Conservation (phyloP, 2,113 vertebrate species). For the Stegastes partitus region DNA sequence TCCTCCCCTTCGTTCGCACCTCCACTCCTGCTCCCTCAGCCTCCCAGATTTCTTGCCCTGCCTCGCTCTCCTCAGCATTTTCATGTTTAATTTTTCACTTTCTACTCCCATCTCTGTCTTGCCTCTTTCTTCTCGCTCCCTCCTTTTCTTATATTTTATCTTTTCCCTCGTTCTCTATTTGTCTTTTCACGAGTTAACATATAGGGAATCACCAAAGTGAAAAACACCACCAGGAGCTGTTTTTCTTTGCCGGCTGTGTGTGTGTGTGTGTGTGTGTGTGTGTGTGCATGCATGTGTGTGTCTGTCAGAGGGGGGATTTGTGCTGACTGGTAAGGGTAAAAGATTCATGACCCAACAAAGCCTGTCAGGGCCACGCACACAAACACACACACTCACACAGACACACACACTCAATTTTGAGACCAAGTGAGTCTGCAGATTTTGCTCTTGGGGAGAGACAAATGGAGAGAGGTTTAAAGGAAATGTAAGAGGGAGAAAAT, state of each 20-base stretch:
- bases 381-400: constrained; percentile 34
- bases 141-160: constrained; percentile 30
- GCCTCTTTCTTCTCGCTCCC: constrained; percentile 6
- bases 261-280: constrained; percentile 12
- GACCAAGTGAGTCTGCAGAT: constrained; percentile 73
- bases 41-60: constrained; percentile 43
- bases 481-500: constrained; percentile 29
- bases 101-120: constrained; percentile 22
- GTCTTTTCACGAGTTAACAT: constrained; percentile 60
- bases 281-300: constrained; percentile 29
- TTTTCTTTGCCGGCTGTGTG: constrained; percentile 45
- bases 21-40: constrained; percentile 19
- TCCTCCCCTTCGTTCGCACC: constrained; percentile 21
- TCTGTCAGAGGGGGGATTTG: constrained; percentile 62
- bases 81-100: constrained; percentile 55
- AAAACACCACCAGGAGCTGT: constrained; percentile 56
- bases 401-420: constrained; percentile 53
- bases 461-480: constrained; percentile 49
- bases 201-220: constrained; percentile 51
- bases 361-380: constrained; percentile 65
- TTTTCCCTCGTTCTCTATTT: constrained; percentile 41
- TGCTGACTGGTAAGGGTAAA: constrained; percentile 78
- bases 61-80: constrained; percentile 48
- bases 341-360: constrained; percentile 80
- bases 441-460: constrained; percentile 59